phyloP scores from a whole-genome alignment of 1,140 invertebrate species.

The Heliconius congener region DNA sequence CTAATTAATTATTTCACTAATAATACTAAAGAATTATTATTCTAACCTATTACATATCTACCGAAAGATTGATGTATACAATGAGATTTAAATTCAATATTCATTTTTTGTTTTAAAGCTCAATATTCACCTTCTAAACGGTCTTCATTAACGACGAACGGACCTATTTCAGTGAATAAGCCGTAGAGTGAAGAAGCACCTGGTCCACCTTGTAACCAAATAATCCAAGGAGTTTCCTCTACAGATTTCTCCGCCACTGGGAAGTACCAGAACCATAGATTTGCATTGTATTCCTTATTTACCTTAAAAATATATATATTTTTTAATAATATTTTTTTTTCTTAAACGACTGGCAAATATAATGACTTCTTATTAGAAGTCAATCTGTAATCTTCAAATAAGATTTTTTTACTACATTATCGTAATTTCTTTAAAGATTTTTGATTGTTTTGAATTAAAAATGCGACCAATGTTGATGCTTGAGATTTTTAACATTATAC shows the following conservation, averaged over 20 bases:
- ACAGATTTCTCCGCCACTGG: conserved; percentile 82
- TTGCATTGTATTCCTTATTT: conserved; percentile 88
- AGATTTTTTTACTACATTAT: too few species aligned
- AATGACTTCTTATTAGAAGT: too few species aligned
- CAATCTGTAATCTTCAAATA: too few species aligned
- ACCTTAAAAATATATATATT: conserved; percentile 63
- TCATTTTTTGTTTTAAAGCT: neutral
- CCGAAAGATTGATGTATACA: neutral
- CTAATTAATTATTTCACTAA: too few species aligned
- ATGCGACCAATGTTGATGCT: too few species aligned
- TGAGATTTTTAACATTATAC: too few species aligned
- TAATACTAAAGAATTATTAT: too few species aligned
- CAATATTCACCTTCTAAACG: conserved; percentile 56
- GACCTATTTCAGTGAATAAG: conserved; percentile 87
- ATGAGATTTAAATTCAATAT: neutral
- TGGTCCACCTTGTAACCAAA: conserved; percentile 93
- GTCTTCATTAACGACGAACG: conserved; percentile 74
- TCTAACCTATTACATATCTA: too few species aligned
- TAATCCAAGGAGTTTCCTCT: conserved; percentile 85
- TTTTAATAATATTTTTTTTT: neutral
- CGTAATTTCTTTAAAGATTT: too few species aligned
- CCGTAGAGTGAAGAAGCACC: conserved; percentile 87
- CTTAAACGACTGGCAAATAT: too few species aligned
- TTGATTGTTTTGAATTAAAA: too few species aligned
- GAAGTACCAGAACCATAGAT: conserved; percentile 96